Conservation (phyloP, 2,113 vertebrate species). For the Felis catus region DNA sequence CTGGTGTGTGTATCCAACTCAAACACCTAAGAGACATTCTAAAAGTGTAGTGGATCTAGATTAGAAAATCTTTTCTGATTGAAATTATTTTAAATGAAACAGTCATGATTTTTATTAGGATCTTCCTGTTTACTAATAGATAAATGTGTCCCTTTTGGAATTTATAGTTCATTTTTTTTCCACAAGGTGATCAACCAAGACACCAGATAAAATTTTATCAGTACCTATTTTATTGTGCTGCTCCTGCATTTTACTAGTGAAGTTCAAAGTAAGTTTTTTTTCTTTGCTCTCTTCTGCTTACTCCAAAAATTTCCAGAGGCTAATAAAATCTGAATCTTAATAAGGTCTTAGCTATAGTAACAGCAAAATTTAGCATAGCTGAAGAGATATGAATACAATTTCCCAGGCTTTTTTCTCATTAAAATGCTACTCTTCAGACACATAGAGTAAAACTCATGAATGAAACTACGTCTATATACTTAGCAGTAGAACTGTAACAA, state of each 20-base stretch:
- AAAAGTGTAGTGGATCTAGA: background rate
- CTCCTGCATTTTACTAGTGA: slow-evolving; percentile 29
- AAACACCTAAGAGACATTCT: background rate
- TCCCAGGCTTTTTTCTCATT: background rate
- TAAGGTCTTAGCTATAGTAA: slow-evolving; percentile 21
- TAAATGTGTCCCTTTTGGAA: background rate
- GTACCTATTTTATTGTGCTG: background rate
- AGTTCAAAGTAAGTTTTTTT: background rate
- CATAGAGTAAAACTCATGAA: background rate
- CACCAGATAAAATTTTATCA: background rate
- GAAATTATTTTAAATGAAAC: slow-evolving; percentile 54
- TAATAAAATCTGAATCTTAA: slow-evolving; percentile 21
- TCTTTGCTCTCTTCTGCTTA: slow-evolving; percentile 1
- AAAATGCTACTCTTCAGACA: background rate
- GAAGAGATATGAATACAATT: slow-evolving; percentile 4
- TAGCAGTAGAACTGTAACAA: background rate
- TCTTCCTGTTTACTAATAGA: background rate
- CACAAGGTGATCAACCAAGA: background rate
- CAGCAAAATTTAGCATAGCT: background rate
- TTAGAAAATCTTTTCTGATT: background rate
- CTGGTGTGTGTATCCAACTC: background rate
- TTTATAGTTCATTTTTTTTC: background rate
- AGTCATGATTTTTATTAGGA: background rate
- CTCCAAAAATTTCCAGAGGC: slow-evolving; percentile 9
- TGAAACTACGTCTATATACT: background rate